Percentiles rank a stretch among this genome's conserved stretches.
phyloP scores from a whole-genome alignment of 2,888 invertebrate species.

The Lasioglossum figueresi region DNA sequence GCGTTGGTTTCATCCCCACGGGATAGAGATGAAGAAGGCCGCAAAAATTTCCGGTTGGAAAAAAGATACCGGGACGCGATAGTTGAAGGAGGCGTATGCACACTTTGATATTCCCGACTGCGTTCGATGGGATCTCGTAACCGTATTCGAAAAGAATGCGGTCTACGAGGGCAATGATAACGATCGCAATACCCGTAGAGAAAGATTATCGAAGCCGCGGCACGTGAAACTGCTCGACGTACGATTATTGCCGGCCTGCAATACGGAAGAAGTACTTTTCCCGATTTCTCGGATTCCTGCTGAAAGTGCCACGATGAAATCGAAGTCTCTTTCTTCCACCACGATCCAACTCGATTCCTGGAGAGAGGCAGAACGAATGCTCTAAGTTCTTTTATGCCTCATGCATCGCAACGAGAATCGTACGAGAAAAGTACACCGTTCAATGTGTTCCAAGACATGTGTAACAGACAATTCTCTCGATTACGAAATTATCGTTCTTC shows the following conservation, averaged over 20 bases:
- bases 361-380: background rate
- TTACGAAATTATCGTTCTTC: background rate
- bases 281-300: slow-evolving; percentile 34
- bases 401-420: background rate
- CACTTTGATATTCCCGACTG: slow-evolving; percentile 35
- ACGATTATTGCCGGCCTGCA: slow-evolving; percentile 46
- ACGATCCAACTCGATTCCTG: background rate
- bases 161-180: slow-evolving; percentile 53
- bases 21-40: background rate
- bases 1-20: background rate
- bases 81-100: background rate
- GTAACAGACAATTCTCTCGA: background rate
- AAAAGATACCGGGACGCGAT: background rate
- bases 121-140: slow-evolving; percentile 38
- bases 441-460: background rate
- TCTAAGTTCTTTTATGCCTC: slow-evolving; percentile 10
- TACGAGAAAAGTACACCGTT: background rate
- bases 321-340: background rate
- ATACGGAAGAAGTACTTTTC: slow-evolving; percentile 18
- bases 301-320: slow-evolving; percentile 33
- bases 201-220: slow-evolving; percentile 55
- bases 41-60: background rate
- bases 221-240: slow-evolving; percentile 37
- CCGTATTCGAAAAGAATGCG: slow-evolving; percentile 49
- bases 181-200: slow-evolving; percentile 52